Base-by-base conservation (phyloP, 2,888 invertebrate species). In the Lymantria dispar region DNA sequence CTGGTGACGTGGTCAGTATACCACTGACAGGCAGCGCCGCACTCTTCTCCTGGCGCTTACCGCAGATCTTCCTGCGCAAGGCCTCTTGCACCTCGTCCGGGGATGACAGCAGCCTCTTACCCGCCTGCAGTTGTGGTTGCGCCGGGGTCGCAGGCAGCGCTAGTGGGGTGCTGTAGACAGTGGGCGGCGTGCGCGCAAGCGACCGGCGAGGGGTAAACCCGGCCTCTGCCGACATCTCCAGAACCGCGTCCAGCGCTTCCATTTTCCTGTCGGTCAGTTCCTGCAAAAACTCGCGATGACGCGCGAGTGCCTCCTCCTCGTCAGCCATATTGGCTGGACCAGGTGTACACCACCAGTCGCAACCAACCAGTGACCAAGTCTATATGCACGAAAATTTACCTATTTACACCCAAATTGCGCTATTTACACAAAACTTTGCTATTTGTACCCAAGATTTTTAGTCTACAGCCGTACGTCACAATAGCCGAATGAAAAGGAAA, bases 1-100 rank as follows among this genome's bases (percentile, higher is more conserved):
- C 3, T 7, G 31, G 43, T 3, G 8, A 12, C 9, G 31, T 11
- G 0, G 39, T 13, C 11, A 13, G 0, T 0, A 43, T 40, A 0
- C 36, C 40, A 0, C 40, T 9, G 0, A 45, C n/a, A 0, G 43
- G 39, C 0, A 47, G 47, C 0, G n/a, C 50, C 29, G 13, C 39
- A 7, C 3, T 36, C 9, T 2, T 14, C n/a, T 38, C 29, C 0
- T 14, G 11, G 0, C 33, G 0, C 0, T 47, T 12, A 0, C 31
- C 0, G 0, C 39, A n/a, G 0, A 31, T 10, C 8, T 33, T 22
- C 8, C 55, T 7, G 3, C n/a, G 2, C 3, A 42, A 1, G 0
- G 48, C 41, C 0, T 46, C 54, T 41, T 46, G 48, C 0, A 42
- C 44, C 10, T 55, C 51, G 22, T 51, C 46, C 0, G 54, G 54